These are phyloP conservation scores for Patella depressa DNA, from an alignment of 2,888 invertebrate species.

Conservation along the genomic window DNA sequence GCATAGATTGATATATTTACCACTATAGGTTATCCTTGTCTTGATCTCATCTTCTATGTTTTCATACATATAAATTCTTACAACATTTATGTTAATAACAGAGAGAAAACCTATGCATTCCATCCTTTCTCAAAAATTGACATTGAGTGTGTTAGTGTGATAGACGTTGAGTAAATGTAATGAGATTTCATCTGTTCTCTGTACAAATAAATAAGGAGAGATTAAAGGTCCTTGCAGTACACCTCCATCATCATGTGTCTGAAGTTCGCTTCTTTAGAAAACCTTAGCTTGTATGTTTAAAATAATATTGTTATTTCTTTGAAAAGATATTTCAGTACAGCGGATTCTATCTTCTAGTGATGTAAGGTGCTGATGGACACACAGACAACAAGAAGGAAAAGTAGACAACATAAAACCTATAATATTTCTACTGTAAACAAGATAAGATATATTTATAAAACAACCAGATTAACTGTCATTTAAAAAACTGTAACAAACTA, in stretches of 20 bases:
- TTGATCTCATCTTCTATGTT: too few relatives aligned
- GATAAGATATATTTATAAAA: conserved; percentile 1
- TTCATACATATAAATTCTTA: too few relatives aligned
- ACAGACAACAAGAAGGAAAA: neutral
- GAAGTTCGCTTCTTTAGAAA: neutral
- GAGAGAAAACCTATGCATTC: too few relatives aligned
- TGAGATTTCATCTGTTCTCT: neutral
- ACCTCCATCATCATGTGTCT: neutral
- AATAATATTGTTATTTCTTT: conserved; percentile 13
- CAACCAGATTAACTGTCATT: too few relatives aligned
- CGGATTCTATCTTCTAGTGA: neutral
- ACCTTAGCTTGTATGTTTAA: neutral
- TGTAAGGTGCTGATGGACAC: neutral
- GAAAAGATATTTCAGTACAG: conserved; percentile 10
- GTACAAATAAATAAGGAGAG: conserved; percentile 8
- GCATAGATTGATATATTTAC: too few relatives aligned
- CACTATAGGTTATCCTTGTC: too few relatives aligned
- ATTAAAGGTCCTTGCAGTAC: neutral
- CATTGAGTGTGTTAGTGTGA: neutral
- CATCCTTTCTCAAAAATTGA: too few relatives aligned
- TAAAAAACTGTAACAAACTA: too few relatives aligned
- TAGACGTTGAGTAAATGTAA: neutral
- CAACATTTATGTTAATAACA: too few relatives aligned
- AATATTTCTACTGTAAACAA: neutral
- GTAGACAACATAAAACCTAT: conserved; percentile 7